Percentiles rank a stretch among this genome's conserved stretches.
phyloP scores from a whole-genome alignment of 2,888 invertebrate species.

The Drosophila mettleri region DNA sequence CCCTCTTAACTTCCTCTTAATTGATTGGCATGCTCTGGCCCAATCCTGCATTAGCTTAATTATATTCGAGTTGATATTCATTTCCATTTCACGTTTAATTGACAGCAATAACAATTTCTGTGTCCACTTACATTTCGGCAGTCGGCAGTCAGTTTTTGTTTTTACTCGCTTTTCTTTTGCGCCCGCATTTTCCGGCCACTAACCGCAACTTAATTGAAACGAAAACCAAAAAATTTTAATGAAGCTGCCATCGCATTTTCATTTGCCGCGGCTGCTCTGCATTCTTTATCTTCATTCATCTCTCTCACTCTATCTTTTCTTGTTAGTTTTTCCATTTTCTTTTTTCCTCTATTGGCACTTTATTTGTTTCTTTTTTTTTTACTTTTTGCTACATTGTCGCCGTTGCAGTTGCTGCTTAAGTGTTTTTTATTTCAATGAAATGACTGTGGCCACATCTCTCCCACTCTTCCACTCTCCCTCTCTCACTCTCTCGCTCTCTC shows the following conservation, averaged over 20 bases:
- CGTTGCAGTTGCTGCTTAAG: slow-evolving; percentile 55
- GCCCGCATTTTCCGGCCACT: slow-evolving; percentile 66
- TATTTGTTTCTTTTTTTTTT: slow-evolving; percentile 21
- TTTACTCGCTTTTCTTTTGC: slow-evolving; percentile 3
- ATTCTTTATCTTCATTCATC: slow-evolving; percentile 9
- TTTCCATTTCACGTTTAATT: slow-evolving; percentile 30
- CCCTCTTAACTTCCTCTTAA: background rate
- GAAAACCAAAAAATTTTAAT: slow-evolving; percentile 73
- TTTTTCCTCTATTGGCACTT: slow-evolving; percentile 13
- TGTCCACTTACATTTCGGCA: slow-evolving; percentile 15
- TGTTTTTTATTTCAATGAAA: slow-evolving; percentile 72
- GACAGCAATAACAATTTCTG: slow-evolving; percentile 37
- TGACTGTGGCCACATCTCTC: slow-evolving; percentile 27
- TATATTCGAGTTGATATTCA: background rate
- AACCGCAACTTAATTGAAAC: slow-evolving; percentile 78
- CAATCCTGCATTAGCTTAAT: slow-evolving; percentile 1
- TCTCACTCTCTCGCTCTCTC: background rate
- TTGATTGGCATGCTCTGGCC: background rate
- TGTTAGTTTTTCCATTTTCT: slow-evolving; percentile 3
- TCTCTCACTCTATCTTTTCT: background rate
- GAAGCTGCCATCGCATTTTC: slow-evolving; percentile 63
- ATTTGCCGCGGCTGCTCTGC: slow-evolving; percentile 35
- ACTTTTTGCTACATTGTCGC: slow-evolving; percentile 49
- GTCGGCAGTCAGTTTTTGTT: too few relatives aligned
- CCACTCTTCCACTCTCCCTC: background rate